Conservation (phyloP, 2,797 vertebrate genomes). For the Malurus splendens region DNA sequence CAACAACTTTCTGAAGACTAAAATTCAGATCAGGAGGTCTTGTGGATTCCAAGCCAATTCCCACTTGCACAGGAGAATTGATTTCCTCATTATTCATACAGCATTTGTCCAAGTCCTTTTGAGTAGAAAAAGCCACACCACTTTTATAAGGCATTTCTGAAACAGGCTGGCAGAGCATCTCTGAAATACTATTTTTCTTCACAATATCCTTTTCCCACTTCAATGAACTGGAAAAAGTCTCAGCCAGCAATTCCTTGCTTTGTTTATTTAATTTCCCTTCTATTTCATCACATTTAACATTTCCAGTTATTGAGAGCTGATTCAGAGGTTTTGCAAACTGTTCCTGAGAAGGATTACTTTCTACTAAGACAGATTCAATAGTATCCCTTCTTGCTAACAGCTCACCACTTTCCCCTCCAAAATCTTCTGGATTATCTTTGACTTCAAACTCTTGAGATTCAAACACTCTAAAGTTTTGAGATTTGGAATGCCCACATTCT, state of each 20-base stretch:
- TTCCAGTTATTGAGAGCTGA: background rate
- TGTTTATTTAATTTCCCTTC: background rate
- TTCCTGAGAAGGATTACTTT: background rate
- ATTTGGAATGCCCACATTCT: background rate
- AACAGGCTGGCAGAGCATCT: background rate
- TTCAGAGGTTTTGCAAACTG: background rate
- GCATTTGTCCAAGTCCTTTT: background rate
- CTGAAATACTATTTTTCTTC: background rate
- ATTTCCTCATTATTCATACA: background rate
- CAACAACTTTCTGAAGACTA: background rate
- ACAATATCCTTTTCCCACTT: background rate
- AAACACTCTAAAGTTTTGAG: background rate
- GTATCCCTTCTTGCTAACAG: background rate
- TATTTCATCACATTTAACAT: background rate
- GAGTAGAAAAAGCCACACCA: background rate
- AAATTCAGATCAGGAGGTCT: background rate
- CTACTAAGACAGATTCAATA: background rate
- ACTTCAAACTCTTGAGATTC: background rate
- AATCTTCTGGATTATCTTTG: background rate
- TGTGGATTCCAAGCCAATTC: background rate
- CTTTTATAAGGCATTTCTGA: background rate
- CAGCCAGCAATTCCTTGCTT: background rate
- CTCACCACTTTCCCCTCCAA: background rate
- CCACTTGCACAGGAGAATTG: background rate
- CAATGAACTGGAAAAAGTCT: background rate